Evolutionary conservation across 2,888 invertebrate species (phyloP).

Genomic region (Petrolisthes cinctipes): DNA sequence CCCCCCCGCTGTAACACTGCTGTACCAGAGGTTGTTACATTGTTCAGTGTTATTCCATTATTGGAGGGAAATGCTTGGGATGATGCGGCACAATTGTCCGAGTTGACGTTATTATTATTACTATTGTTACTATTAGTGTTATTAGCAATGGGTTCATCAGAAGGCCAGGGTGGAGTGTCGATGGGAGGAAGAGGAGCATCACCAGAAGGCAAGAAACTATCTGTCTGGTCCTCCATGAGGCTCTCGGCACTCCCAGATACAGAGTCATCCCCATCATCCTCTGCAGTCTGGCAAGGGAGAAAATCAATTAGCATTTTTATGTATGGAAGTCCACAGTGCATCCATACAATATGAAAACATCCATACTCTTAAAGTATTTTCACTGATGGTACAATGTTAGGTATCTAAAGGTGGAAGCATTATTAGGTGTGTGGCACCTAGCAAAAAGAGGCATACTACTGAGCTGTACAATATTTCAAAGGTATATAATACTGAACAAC

Average conservation of each 20-base stretch:
- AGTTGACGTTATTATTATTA: slow-evolving; percentile 18
- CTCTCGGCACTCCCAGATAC: slow-evolving; percentile 58
- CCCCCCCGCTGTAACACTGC: background rate
- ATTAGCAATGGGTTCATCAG: slow-evolving; percentile 3
- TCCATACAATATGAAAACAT: too few species aligned
- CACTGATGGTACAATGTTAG: too few species aligned
- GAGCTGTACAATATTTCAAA: too few species aligned
- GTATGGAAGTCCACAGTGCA: background rate
- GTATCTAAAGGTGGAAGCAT: too few species aligned
- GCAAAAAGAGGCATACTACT: too few species aligned
- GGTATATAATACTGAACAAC: too few species aligned
- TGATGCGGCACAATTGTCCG: slow-evolving; percentile 10
- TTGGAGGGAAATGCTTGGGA: background rate
- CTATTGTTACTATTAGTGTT: slow-evolving; percentile 11
- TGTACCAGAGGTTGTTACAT: background rate
- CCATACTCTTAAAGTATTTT: too few species aligned
- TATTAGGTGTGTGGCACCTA: too few species aligned
- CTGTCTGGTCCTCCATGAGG: slow-evolving; percentile 47
- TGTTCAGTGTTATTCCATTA: background rate
- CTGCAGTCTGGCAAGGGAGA: slow-evolving; percentile 28
- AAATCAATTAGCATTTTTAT: background rate
- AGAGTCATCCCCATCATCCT: slow-evolving; percentile 56
- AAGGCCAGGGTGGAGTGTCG: slow-evolving; percentile 27
- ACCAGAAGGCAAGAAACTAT: slow-evolving; percentile 14
- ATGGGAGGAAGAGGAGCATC: background rate